Evolutionary conservation across 2,888 invertebrate genomes (phyloP), one percentile per base, ranked within the genome.

Genomic region (Drosophila vallismaia): DNA sequence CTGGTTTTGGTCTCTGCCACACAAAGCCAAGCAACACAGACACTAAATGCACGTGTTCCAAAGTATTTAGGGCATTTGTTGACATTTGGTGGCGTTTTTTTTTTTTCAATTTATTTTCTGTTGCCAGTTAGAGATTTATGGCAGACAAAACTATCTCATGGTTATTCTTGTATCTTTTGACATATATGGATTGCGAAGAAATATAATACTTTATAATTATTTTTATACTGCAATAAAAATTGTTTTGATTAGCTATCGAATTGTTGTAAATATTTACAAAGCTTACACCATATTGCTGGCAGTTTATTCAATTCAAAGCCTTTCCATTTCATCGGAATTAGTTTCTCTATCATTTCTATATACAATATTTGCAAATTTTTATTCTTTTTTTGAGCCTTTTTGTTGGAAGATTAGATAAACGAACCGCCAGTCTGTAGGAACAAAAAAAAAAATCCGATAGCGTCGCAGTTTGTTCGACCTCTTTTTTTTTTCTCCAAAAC

Each of bases 51-150:
- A 53, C 62, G 54, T 72, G 66, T 51, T 51, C 60, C 58, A 78
- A 76, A 19, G 67, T 79, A 86, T 84, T 83, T 80, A 63, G 86
- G 75, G 62, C 84, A 86, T 73, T 76, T 74, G 71, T 63, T 82
- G 86, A 75, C 83, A 82, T 79, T 63, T 79, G 75, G 54, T 55
- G 67, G 62, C 70, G 73, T 56, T 60, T 79, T 66, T 42, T 79
- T 66, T 42, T 49, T 19, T 38, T 28, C 51, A 48, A 68, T 64
- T 46, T 62, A 49, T 57, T 59, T 58, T 40, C 45, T 59, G 48
- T 52, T 66, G 62, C 50, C 60, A 53, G 78, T 79, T 66, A 38
- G 71, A 79, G 74, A 79, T 79, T 76, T 76, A 67, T 64, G 67
- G 40, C 62, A 46, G 70, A 60, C 70, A 19, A 19, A 19, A 2